Evolutionary conservation across 2,113 vertebrate species (phyloP), one percentile per base, ranked within the genome.

Genomic region (Corythornis cristatus): DNA sequence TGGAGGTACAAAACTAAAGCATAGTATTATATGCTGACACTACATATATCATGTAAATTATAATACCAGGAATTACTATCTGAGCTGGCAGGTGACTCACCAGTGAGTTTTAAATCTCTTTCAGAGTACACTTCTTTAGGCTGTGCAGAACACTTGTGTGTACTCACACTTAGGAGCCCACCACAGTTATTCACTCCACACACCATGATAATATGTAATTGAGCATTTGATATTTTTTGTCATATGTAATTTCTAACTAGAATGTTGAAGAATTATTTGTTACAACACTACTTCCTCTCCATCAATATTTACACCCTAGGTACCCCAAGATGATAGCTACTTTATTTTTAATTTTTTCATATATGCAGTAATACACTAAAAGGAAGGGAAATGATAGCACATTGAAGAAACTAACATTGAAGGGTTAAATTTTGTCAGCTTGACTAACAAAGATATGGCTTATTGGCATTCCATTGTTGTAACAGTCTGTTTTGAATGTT

Each of bases 1-100:
- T 99, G 98, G 99, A 99, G 99, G 99, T 99, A 97, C 93, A 5
- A 15, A 29, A 5, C 86, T 11, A 28, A 67, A 25, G 8, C 45
- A 18, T 4, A 23, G 17, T n/a, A 2, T 4, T 45, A 8, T 11
- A 5, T 20, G 22, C 48, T 50, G 48, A 21, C 22, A 48, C 46
- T 22, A 48, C 46, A 12, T 48, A 48, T 48, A 48, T 23, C 48
- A 50, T 50, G 23, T 50, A 50, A 11, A 4, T 31, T 42, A 29
- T 73, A 40, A 16, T 57, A 29, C 29, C 28, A 15, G 46, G 43
- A 45, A 37, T 12, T 71, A 9, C 10, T 33, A n/a, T 33, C 75
- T n/a, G 71, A 25, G 20, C 16, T 51, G 56, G 48, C 48, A 33
- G 57, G 48, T 87, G 53, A 28, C 19, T 60, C 53, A 76, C 25